Evolutionary conservation across 2,113 vertebrate genomes (phyloP), one percentile per base, ranked within the genome.

Genomic region (Manacus vitellinus): DNA sequence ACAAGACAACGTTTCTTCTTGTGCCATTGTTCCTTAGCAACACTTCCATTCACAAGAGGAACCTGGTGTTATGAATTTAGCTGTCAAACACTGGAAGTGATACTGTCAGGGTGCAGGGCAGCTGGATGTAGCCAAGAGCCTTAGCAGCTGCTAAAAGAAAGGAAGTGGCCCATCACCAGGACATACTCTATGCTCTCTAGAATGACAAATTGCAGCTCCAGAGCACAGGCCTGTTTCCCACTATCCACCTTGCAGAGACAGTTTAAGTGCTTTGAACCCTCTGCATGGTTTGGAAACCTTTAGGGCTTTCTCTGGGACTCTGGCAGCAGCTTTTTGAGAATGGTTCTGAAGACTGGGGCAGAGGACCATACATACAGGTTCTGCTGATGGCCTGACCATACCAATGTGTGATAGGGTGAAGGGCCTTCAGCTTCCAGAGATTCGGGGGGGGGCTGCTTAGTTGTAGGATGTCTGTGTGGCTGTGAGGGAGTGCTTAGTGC

Each of bases 21-120:
- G 47, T 43, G 66, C 65, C 67, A 41, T 12, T 58, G 41, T 20
- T 88, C 54, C 88, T 94, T 71, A 92, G 83, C 95, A 95, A 98
- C 87, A 94, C 97, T 98, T 98, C 97, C 97, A 94, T 97, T 98
- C 94, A 94, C 91, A 94, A 87, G 52, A 61, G 70, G 80, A 66
- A 59, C 85, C 30, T 37, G 79, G 81, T 92, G 86, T 92, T 91
- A 46, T 28, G 96, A 97, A 97, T 98, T 97, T 97, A 96, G 61
- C 85, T 97, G 97, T 98, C 98, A 98, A 96, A 98, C 98, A 96
- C 95, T 94, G 88, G 85, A 95, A 95, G 84, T 96, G 97, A 98
- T 95, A 90, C 71, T 85, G 67, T 61, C 97, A 97, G 97, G 96
- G 96, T 96, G 73, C 37, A 76, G 96, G 97, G 96, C 96, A 95